phyloP scores from a whole-genome alignment of 2,113 vertebrate genomes.

The Isurus oxyrinchus region DNA sequence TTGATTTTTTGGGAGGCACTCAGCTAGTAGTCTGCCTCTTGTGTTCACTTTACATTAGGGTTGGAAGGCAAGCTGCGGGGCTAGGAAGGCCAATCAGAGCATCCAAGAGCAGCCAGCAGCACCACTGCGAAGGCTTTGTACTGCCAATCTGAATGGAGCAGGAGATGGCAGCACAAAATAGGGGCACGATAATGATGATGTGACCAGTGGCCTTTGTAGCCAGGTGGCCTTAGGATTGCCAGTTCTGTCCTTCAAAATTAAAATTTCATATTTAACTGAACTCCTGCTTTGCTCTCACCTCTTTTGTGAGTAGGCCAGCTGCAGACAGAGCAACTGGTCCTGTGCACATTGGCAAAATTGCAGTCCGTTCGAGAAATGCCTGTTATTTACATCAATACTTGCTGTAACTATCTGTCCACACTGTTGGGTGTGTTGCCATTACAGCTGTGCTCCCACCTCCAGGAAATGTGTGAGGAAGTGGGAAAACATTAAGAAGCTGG shows the following conservation, averaged over 20 bases:
- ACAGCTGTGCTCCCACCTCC: background rate
- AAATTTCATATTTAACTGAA: no score
- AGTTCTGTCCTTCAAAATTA: no score
- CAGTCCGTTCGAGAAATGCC: no score
- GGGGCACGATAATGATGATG: no score
- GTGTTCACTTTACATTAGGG: background rate
- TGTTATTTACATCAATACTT: background rate
- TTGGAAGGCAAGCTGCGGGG: background rate
- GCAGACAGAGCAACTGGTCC: no score
- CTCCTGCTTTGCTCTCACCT: no score
- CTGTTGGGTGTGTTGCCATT: background rate
- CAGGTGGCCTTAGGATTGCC: no score
- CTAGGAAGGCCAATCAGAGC: background rate
- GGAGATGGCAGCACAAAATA: background rate
- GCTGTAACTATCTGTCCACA: background rate
- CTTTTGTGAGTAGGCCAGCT: no score
- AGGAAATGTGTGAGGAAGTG: background rate
- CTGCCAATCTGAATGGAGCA: background rate
- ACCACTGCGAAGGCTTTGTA: background rate
- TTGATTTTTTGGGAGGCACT: no score
- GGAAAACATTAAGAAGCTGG: background rate
- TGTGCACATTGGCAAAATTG: no score
- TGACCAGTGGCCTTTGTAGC: no score
- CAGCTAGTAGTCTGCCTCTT: background rate
- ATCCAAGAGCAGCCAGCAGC: background rate